Percentiles rank a stretch among this genome's conserved stretches.
These are phyloP conservation scores for Muntiacus muntjak DNA, from an alignment of 2,113 vertebrate genomes.

Conservation along the genomic window DNA sequence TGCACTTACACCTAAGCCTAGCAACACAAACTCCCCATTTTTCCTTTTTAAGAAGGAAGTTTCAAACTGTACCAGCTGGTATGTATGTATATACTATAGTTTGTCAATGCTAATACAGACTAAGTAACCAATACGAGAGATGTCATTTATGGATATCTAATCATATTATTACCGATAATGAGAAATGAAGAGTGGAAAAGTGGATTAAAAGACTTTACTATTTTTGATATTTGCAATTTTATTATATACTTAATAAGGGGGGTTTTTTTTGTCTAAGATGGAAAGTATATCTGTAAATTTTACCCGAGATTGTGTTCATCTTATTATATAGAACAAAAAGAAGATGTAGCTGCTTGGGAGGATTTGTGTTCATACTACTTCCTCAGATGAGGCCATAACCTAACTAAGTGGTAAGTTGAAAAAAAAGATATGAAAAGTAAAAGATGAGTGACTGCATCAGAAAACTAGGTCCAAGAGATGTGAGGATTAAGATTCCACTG, in stretches of 20 bases:
- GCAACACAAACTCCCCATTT: neutral
- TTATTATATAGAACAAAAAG: neutral
- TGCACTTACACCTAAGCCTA: neutral
- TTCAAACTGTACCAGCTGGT: neutral
- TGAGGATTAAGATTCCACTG: neutral
- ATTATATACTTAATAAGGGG: neutral
- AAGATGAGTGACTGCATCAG: neutral
- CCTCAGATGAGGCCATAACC: neutral
- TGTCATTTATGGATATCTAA: neutral
- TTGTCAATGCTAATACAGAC: neutral
- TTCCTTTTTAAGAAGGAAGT: neutral
- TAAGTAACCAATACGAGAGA: neutral
- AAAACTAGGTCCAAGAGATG: neutral
- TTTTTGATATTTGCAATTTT: neutral
- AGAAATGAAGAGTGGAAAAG: neutral
- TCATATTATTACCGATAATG: neutral
- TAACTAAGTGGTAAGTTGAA: neutral
- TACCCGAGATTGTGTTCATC: neutral
- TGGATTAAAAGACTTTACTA: neutral
- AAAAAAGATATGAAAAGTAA: neutral
- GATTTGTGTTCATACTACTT: neutral
- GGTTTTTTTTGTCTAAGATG: neutral
- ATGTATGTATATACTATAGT: neutral
- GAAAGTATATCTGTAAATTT: neutral
- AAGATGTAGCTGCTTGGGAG: neutral